Percentiles rank a stretch among this genome's conserved stretches.
Evolutionary conservation across 1,140 invertebrate species (phyloP).

Genomic region (Bicyclus anynana): DNA sequence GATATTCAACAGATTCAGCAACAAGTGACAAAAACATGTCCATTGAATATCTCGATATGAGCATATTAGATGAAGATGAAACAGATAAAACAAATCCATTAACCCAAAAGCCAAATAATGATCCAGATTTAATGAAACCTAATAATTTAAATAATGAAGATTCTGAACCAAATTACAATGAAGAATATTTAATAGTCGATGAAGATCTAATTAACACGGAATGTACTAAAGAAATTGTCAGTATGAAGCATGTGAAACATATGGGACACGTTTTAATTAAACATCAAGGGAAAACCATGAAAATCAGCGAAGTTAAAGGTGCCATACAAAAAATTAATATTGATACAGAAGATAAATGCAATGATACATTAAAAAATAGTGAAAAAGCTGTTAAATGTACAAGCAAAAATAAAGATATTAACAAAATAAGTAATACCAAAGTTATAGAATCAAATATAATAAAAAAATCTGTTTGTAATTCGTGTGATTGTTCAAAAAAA

Average conservation of each 20-base stretch:
- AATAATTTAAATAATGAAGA: slow-evolving; percentile 4
- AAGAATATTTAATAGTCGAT: not conserved
- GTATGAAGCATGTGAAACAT: not conserved
- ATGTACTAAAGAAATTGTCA: not conserved
- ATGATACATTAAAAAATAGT: too few species aligned
- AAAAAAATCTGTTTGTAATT: not conserved
- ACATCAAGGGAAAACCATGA: too few species aligned
- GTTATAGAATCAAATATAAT: too few species aligned
- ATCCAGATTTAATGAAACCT: not conserved
- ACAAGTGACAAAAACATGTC: slow-evolving; percentile 10
- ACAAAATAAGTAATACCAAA: not conserved
- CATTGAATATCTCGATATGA: slow-evolving; percentile 24
- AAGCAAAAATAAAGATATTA: slow-evolving; percentile 7
- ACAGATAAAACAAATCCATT: too few species aligned
- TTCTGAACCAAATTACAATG: too few species aligned
- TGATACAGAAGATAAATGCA: too few species aligned
- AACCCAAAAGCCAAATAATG: too few species aligned
- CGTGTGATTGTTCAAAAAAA: slow-evolving; percentile 15
- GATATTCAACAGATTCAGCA: slow-evolving; percentile 2
- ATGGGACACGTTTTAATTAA: too few species aligned
- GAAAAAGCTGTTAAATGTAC: too few species aligned
- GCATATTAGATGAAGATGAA: slow-evolving; percentile 20
- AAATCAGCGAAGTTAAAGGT: too few species aligned
- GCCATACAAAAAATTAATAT: too few species aligned
- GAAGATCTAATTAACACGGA: not conserved